Conservation (phyloP, 2,888 invertebrate genomes). For the Neoscelio sp. region DNA sequence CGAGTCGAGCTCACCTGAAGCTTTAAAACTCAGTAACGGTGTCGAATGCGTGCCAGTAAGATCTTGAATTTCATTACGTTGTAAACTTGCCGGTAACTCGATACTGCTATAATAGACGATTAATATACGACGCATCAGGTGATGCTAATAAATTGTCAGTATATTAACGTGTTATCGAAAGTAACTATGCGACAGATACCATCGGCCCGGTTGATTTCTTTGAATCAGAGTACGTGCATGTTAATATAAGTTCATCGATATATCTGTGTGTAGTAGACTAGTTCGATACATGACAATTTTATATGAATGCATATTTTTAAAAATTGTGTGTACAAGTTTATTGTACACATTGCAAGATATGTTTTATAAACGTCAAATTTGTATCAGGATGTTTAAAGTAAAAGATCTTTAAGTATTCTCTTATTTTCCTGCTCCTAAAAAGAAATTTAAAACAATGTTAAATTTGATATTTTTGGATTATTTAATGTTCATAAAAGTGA, state of each 20-base stretch:
- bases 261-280: slow-evolving; percentile 26
- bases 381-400: too few species aligned
- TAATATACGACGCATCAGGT: slow-evolving; percentile 30
- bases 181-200: slow-evolving; percentile 42
- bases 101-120: slow-evolving; percentile 39
- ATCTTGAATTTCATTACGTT: slow-evolving; percentile 46
- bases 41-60: slow-evolving; percentile 17
- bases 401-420: too few species aligned
- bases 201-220: slow-evolving; percentile 43
- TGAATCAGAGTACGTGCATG: slow-evolving; percentile 5
- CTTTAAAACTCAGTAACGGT: slow-evolving; percentile 29
- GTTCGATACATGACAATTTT: slow-evolving; percentile 47
- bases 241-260: slow-evolving; percentile 39
- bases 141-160: slow-evolving; percentile 41
- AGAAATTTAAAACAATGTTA: too few species aligned
- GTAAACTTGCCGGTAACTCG: slow-evolving; percentile 35
- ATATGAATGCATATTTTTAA: slow-evolving; percentile 42
- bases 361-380: too few species aligned
- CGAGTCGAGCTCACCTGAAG: not conserved
- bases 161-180: slow-evolving; percentile 10
- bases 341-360: too few species aligned
- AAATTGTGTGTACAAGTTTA: too few species aligned
- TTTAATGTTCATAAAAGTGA: too few species aligned
- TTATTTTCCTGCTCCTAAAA: too few species aligned
- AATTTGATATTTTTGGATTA: too few species aligned